A percentile compares a stretch with the other conserved stretches of the same genome.
phyloP scores from a whole-genome alignment of 2,888 invertebrate genomes.

The Girardia tigrina region DNA sequence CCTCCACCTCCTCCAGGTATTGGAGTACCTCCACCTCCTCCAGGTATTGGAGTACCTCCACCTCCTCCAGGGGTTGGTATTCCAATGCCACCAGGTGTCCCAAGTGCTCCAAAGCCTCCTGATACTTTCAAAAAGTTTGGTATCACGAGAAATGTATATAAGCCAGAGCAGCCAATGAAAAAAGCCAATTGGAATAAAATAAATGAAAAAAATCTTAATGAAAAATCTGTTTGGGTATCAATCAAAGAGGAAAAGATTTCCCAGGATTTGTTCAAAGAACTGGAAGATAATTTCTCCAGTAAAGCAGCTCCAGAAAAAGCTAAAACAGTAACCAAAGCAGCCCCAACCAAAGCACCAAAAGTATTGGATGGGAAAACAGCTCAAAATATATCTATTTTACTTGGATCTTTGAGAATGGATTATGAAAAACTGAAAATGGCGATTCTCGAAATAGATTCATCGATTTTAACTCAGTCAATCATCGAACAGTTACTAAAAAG shows the following conservation, averaged over 20 bases:
- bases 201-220: conserved; percentile 4
- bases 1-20: background rate
- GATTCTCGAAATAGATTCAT: conserved; percentile 71
- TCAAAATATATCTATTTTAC: conserved; percentile 30
- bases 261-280: conserved; percentile 21
- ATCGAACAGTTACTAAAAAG: conserved; percentile 77
- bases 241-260: conserved; percentile 17
- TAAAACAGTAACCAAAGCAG: background rate
- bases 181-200: conserved; percentile 31
- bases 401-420: conserved; percentile 26
- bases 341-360: conserved; percentile 10
- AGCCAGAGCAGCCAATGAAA: conserved; percentile 27
- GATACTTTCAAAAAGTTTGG: background rate
- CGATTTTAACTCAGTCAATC: conserved; percentile 66
- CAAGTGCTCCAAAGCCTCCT: background rate
- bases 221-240: conserved; percentile 25
- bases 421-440: conserved; percentile 57
- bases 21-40: background rate
- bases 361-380: conserved; percentile 30
- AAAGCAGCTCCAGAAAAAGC: background rate
- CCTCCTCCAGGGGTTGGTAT: background rate
- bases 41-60: background rate
- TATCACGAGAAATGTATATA: background rate
- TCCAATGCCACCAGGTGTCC: background rate
- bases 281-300: conserved; percentile 13